Base-by-base conservation (phyloP, 2,113 vertebrate genomes). In the Solea solea region DNA sequence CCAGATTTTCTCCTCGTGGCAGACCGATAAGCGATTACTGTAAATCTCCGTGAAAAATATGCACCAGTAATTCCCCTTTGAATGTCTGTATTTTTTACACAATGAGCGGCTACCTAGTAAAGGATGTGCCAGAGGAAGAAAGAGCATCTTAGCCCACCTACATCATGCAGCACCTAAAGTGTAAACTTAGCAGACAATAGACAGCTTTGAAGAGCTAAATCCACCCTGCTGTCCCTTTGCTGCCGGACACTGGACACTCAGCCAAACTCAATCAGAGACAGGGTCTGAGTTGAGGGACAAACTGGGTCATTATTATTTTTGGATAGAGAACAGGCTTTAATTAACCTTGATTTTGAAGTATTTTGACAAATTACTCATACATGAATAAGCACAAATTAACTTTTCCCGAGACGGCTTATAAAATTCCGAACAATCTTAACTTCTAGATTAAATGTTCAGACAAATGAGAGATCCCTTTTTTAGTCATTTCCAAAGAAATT, bases 21-120 rank as follows among this genome's bases (percentile, higher is more conserved):
- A 49, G 64, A 65, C 60, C 41, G 74, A 87, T 89, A 90, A 92
- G 89, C 70, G 40, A 86, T 91, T 85, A 89, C 79, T 82, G 55
- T 82, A 88, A 91, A 91, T 86, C 89, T 86, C 85, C 83, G 81
- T 85, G 81, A 86, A 81, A 88, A 82, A 81, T 82, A 82, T 90
- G 80, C 75, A 78, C 70, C 80, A 56, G 72, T 88, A 86, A 86
- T 88, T 90, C 82, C 54, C 45, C 71, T 85, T 71, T 70, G 54
- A 83, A 79, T 63, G 57, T 72, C 73, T 86, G 74, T 87, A 89
- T 87, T 89, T 90, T 82, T 78, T 81, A 77, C 69, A 81, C 65
- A 88, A 81, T 86, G 60, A 53, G 63, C 59, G 70, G 78, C 69
- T 79, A 74, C 69, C 71, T 68, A 64, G 71, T 34, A 9, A 78